Percentiles rank a stretch among this genome's conserved stretches.
Evolutionary conservation across 2,888 invertebrate genomes (phyloP).

Genomic region (Platycheirus rosarum): DNA sequence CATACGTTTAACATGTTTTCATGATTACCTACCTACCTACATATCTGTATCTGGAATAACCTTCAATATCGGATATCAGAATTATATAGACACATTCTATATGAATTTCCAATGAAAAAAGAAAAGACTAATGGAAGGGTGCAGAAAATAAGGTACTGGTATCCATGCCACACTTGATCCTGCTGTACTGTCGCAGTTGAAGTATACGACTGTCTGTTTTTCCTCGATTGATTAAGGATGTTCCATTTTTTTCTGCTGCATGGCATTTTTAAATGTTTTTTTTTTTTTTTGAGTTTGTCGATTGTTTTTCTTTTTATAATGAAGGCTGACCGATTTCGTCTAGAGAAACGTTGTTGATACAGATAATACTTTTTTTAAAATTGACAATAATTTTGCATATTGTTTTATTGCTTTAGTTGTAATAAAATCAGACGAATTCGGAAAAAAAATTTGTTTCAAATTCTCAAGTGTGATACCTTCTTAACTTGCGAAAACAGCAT

Average conservation of each 20-base stretch:
- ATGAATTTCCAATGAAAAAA: slow-evolving; percentile 9
- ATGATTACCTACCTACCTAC: slow-evolving; percentile 4
- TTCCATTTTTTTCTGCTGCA: slow-evolving; percentile 22
- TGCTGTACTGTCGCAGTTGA: background rate
- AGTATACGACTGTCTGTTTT: slow-evolving; percentile 24
- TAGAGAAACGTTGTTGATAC: slow-evolving; percentile 25
- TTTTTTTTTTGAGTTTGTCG: slow-evolving; percentile 14
- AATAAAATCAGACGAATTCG: no score
- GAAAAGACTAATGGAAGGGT: background rate
- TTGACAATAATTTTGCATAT: slow-evolving; percentile 1
- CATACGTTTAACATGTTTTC: slow-evolving; percentile 28
- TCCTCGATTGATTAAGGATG: slow-evolving; percentile 45
- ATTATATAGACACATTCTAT: background rate
- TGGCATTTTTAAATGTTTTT: background rate
- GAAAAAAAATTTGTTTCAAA: no score
- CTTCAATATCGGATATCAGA: slow-evolving; percentile 26
- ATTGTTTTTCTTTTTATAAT: slow-evolving; percentile 34
- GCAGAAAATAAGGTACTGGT: slow-evolving; percentile 8
- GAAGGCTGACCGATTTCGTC: slow-evolving; percentile 23
- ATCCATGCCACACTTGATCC: background rate
- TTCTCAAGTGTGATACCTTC: no score
- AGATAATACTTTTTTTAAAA: slow-evolving; percentile 20
- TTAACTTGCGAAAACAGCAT: no score
- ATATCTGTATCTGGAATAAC: slow-evolving; percentile 14
- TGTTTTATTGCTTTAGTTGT: background rate